These are phyloP conservation scores for Globia sparganii DNA, from an alignment of 2,888 invertebrate genomes.

Conservation along the genomic window DNA sequence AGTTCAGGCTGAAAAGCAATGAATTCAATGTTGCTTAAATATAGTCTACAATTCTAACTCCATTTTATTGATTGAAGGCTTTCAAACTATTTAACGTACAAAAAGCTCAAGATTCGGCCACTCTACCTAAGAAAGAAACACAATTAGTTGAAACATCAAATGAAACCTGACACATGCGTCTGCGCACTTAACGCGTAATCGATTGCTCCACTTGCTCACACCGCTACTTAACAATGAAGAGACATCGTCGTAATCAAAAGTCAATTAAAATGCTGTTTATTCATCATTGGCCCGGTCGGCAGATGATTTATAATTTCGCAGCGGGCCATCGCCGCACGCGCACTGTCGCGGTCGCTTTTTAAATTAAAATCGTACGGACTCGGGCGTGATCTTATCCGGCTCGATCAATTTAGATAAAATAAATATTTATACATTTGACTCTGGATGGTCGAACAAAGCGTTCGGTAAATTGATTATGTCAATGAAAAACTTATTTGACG, in stretches of 20 bases:
- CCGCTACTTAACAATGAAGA: conserved; percentile 81
- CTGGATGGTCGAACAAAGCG: conserved; percentile 89
- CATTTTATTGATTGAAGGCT: not conserved
- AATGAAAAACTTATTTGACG: conserved; percentile 80
- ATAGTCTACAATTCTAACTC: not conserved
- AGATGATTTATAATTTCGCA: conserved; percentile 90
- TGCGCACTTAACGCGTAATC: conserved; percentile 67
- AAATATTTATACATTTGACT: conserved; percentile 90
- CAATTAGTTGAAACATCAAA: conserved; percentile 37
- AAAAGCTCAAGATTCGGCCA: conserved; percentile 17
- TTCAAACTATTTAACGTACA: not conserved
- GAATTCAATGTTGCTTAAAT: not conserved
- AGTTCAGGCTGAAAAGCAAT: not conserved
- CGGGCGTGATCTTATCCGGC: conserved; percentile 88
- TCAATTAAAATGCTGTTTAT: conserved; percentile 89
- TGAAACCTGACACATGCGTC: conserved; percentile 41
- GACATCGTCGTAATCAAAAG: conserved; percentile 86
- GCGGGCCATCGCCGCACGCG: conserved; percentile 84
- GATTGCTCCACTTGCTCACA: conserved; percentile 75
- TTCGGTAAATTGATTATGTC: conserved; percentile 89
- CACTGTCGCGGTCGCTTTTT: conserved; percentile 87
- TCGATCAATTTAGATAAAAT: conserved; percentile 91
- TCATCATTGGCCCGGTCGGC: conserved; percentile 77
- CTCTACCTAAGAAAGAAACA: conserved; percentile 11
- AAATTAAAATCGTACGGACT: conserved; percentile 88